Percentiles rank a stretch among this genome's conserved stretches.
These are phyloP conservation scores for Muscidifurax raptorellus DNA, from an alignment of 1,140 invertebrate species.

Conservation along the genomic window DNA sequence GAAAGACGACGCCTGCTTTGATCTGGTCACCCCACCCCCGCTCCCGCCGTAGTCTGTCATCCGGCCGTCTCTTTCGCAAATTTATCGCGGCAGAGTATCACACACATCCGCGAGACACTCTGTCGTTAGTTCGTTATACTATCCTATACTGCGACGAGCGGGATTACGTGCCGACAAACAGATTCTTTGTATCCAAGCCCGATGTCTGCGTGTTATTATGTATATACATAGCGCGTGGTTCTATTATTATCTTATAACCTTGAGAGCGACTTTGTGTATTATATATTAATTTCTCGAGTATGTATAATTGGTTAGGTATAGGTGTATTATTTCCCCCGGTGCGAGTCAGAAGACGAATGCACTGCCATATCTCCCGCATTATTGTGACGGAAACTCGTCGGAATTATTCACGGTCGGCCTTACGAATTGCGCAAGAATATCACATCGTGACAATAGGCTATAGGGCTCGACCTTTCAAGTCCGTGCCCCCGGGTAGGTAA, in stretches of 20 bases:
- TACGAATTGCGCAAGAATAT: no score
- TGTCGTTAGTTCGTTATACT: slow-evolving; percentile 36
- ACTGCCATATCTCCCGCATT: no score
- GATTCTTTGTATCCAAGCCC: background rate
- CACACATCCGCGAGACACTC: background rate
- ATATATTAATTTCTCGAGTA: no score
- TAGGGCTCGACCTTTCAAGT: no score
- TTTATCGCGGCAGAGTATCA: slow-evolving; percentile 65
- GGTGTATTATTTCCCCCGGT: no score
- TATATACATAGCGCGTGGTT: background rate
- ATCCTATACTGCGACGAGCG: background rate
- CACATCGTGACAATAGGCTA: no score
- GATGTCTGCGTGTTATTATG: background rate
- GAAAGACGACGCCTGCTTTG: slow-evolving; percentile 56
- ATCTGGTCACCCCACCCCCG: slow-evolving; percentile 51
- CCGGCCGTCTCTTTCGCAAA: slow-evolving; percentile 72
- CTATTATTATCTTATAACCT: background rate
- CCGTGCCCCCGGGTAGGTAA: no score
- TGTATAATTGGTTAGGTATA: no score
- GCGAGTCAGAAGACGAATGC: no score
- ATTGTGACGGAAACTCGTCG: no score
- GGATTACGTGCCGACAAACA: slow-evolving; percentile 10
- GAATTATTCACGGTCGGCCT: no score
- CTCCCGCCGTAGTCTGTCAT: slow-evolving; percentile 72
- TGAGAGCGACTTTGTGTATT: no score